Percentiles rank a stretch among this genome's conserved stretches.
Conservation (phyloP, 2,888 invertebrate genomes). For the Agrotis puta region DNA sequence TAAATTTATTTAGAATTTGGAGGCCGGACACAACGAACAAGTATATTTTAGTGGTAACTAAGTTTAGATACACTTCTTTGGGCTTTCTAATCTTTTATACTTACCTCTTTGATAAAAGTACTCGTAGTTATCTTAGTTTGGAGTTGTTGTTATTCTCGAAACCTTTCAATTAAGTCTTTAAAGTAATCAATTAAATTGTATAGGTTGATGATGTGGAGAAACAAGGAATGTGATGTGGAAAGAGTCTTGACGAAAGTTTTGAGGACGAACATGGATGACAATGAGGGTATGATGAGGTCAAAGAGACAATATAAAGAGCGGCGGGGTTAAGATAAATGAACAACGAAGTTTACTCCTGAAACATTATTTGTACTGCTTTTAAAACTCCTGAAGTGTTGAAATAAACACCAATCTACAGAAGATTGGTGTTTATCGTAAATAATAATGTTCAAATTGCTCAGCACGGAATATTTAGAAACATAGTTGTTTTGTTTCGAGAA, state of each 20-base stretch:
- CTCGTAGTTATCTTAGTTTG: too few species aligned
- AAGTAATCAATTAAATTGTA: too few species aligned
- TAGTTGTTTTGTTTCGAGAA: slow-evolving; percentile 21
- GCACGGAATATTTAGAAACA: slow-evolving; percentile 25
- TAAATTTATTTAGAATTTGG: not conserved
- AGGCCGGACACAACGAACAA: not conserved
- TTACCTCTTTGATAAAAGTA: not conserved
- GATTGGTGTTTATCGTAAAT: slow-evolving; percentile 31
- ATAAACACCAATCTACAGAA: slow-evolving; percentile 9
- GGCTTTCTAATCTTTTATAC: not conserved
- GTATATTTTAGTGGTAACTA: not conserved
- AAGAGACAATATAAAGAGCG: too few species aligned
- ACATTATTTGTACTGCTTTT: not conserved
- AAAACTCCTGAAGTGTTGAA: slow-evolving; percentile 24
- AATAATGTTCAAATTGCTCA: slow-evolving; percentile 17
- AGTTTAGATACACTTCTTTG: not conserved
- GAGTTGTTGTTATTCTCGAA: too few species aligned
- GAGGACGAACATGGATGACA: too few species aligned
- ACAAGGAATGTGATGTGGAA: too few species aligned
- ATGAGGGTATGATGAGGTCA: too few species aligned
- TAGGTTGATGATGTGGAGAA: too few species aligned
- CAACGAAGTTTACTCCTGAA: not conserved
- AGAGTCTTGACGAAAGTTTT: too few species aligned
- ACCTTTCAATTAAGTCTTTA: too few species aligned
- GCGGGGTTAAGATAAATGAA: not conserved